Conservation (phyloP, 2,113 vertebrate species). For the Arenaria interpres region DNA sequence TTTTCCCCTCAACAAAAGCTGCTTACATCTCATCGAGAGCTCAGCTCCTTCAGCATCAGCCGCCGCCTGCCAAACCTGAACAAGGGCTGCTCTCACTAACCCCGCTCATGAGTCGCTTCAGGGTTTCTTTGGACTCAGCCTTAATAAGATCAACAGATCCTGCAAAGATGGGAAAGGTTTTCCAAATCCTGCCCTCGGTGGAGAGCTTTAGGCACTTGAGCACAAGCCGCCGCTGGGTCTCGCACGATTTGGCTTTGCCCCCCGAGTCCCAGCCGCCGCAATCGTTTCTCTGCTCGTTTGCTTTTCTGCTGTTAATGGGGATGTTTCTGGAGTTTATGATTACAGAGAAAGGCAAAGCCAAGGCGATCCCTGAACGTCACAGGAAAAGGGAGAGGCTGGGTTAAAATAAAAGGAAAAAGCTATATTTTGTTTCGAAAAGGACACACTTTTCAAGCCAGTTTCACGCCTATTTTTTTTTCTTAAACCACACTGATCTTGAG, state of each 20-base stretch:
- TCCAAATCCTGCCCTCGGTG: neutral
- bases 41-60: neutral
- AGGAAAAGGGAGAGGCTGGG: neutral
- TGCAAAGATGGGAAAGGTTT: neutral
- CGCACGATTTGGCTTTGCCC: neutral
- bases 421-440: neutral
- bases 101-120: neutral
- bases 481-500: rapidly evolving
- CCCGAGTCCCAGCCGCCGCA: neutral
- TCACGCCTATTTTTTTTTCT: neutral
- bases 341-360: neutral
- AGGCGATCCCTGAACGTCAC: neutral
- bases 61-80: conserved; percentile 11
- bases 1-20: conserved; percentile 9
- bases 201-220: neutral
- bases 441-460: neutral
- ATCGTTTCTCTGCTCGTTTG: neutral
- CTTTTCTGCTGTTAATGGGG: neutral
- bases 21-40: neutral
- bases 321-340: neutral
- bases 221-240: neutral
- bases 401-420: neutral
- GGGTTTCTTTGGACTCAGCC: neutral
- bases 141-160: neutral
- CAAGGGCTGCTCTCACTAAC: neutral